Conservation (phyloP, 2,888 invertebrate species). For the Boloria selene region DNA sequence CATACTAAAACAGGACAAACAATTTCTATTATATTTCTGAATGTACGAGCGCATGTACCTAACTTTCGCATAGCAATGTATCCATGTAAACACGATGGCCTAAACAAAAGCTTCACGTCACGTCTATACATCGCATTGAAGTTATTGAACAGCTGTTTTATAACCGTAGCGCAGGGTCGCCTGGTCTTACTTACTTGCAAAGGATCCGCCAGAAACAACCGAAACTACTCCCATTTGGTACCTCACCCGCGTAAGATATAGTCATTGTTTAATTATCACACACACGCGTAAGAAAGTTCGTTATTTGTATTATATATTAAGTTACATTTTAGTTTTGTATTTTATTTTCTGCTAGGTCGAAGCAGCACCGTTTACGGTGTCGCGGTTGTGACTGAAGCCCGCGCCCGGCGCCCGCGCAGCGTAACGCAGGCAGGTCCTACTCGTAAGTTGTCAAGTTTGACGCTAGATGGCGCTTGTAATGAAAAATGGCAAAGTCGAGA, state of each 20-base stretch:
- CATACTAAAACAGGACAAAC: too few species aligned
- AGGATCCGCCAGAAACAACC: slow-evolving; percentile 96
- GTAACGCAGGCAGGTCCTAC: slow-evolving; percentile 45
- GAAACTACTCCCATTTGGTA: slow-evolving; percentile 95
- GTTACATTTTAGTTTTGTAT: slow-evolving; percentile 8
- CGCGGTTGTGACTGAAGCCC: slow-evolving; percentile 56
- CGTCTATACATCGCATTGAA: slow-evolving; percentile 30
- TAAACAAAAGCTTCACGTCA: slow-evolving; percentile 51
- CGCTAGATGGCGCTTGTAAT: slow-evolving; percentile 51
- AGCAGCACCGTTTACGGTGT: not conserved
- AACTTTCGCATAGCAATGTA: too few species aligned
- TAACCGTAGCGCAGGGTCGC: slow-evolving; percentile 45
- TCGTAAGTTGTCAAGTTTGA: slow-evolving; percentile 28
- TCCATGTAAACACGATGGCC: slow-evolving; percentile 45
- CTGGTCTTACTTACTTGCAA: slow-evolving; percentile 86
- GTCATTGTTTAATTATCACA: slow-evolving; percentile 85
- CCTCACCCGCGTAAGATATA: slow-evolving; percentile 94
- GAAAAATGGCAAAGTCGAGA: slow-evolving; percentile 3
- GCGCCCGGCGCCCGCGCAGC: slow-evolving; percentile 40
- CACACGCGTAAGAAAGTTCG: slow-evolving; percentile 6
- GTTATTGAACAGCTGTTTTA: slow-evolving; percentile 65
- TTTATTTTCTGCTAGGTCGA: not conserved
- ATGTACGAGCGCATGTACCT: too few species aligned
- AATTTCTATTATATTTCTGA: too few species aligned
- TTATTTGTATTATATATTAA: not conserved